phyloP scores from a whole-genome alignment of 2,113 vertebrate species.

The Telmatochromis brachygnathus region DNA sequence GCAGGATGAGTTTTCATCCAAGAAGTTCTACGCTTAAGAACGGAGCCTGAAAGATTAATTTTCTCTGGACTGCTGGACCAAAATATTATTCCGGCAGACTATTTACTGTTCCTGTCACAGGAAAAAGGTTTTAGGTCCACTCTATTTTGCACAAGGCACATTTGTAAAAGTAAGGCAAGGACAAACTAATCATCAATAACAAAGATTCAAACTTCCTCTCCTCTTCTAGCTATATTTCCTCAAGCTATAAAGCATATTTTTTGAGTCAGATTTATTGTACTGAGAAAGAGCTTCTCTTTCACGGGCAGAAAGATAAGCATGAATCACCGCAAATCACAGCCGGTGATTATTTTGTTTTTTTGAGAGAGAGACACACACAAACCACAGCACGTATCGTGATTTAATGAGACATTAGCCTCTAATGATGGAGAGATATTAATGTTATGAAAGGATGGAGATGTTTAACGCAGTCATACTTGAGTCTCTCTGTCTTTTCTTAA shows the following conservation, averaged over 20 bases:
- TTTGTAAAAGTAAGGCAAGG: not conserved
- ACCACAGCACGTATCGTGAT: not conserved
- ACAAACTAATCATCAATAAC: not conserved
- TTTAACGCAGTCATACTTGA: not conserved
- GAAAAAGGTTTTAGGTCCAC: not conserved
- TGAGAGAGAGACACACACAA: not conserved
- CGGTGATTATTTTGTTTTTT: not conserved
- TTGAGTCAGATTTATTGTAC: not conserved
- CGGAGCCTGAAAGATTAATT: not conserved
- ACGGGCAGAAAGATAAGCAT: not conserved
- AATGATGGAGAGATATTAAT: not conserved
- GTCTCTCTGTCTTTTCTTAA: not conserved
- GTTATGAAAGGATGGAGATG: not conserved
- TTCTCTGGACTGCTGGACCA: not conserved
- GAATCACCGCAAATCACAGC: not conserved
- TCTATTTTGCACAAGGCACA: not conserved
- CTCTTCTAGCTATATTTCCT: not conserved
- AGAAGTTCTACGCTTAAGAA: not conserved
- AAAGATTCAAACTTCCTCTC: not conserved
- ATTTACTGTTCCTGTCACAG: not conserved
- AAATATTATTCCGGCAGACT: not conserved
- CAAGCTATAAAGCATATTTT: not conserved
- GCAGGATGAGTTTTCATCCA: not conserved
- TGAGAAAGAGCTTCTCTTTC: not conserved
- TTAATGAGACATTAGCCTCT: slow-evolving; percentile 7